Percentiles rank a stretch among this genome's conserved stretches.
phyloP scores from a whole-genome alignment of 2,797 vertebrate species.

The Staurois parvus region DNA sequence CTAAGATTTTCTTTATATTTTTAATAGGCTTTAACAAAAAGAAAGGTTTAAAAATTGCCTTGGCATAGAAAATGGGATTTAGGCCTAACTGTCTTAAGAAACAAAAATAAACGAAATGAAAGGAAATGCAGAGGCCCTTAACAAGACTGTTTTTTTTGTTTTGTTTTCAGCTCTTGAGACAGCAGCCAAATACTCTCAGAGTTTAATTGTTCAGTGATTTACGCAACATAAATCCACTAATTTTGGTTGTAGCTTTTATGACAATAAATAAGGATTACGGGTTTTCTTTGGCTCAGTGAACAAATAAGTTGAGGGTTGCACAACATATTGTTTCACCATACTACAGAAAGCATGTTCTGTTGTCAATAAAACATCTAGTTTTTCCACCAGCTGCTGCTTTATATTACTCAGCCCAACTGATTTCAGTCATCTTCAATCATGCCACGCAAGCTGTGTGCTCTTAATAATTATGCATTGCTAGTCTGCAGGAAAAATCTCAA shows the following conservation, averaged over 20 bases:
- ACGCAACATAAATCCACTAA: slow-evolving; percentile 51
- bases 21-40: slow-evolving; percentile 46
- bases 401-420: not conserved
- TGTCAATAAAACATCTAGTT: slow-evolving; percentile 21
- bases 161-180: slow-evolving; percentile 9
- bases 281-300: slow-evolving; percentile 21
- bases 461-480: no score
- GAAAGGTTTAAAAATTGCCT: slow-evolving; percentile 45
- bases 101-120: slow-evolving; percentile 50
- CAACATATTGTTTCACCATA: not conserved
- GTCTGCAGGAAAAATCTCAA: no score
- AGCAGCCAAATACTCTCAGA: slow-evolving; percentile 43
- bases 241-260: slow-evolving; percentile 38
- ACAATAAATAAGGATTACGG: slow-evolving; percentile 53
- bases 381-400: slow-evolving; percentile 6
- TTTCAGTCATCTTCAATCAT: not conserved
- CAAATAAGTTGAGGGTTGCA: slow-evolving; percentile 8
- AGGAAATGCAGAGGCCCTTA: slow-evolving; percentile 29
- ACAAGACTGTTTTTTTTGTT: slow-evolving; percentile 13
- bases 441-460: no score
- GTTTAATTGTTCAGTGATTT: slow-evolving; percentile 46
- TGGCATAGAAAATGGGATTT: slow-evolving; percentile 50
- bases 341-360: slow-evolving; percentile 9
- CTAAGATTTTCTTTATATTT: slow-evolving; percentile 13
- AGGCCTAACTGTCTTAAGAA: slow-evolving; percentile 39